phyloP scores from a whole-genome alignment of 2,113 vertebrate genomes.

The Columba livia region DNA sequence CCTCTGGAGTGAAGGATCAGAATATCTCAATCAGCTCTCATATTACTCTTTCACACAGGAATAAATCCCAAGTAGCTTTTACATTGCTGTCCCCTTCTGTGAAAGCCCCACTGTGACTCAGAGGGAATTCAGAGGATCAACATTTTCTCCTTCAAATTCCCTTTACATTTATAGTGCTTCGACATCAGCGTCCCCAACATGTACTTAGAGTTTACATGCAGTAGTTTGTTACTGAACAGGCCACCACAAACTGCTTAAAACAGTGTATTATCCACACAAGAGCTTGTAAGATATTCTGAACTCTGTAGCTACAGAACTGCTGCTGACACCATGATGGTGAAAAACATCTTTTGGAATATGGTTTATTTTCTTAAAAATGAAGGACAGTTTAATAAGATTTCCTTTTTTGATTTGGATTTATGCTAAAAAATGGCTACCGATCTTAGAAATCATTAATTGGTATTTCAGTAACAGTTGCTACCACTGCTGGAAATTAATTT shows the following conservation, averaged over 20 bases:
- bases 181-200: background rate
- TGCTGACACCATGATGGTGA: background rate
- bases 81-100: background rate
- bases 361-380: background rate
- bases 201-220: slow-evolving; percentile 5
- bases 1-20: slow-evolving; percentile 7
- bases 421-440: background rate
- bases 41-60: background rate
- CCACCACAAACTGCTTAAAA: slow-evolving; percentile 39
- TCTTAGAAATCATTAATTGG: background rate
- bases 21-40: background rate
- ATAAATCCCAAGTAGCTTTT: background rate
- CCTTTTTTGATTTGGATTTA: background rate
- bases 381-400: background rate
- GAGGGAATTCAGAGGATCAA: slow-evolving; percentile 37
- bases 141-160: slow-evolving; percentile 31
- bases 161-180: background rate
- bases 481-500: background rate
- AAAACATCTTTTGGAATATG: background rate
- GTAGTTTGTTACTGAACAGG: slow-evolving; percentile 45
- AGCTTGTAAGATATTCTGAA: background rate
- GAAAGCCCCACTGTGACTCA: slow-evolving; percentile 32
- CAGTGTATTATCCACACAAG: background rate
- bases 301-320: background rate
- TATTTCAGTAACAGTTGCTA: background rate